Conservation (phyloP, 2,113 vertebrate species). For the Oxyura jamaicensis region DNA sequence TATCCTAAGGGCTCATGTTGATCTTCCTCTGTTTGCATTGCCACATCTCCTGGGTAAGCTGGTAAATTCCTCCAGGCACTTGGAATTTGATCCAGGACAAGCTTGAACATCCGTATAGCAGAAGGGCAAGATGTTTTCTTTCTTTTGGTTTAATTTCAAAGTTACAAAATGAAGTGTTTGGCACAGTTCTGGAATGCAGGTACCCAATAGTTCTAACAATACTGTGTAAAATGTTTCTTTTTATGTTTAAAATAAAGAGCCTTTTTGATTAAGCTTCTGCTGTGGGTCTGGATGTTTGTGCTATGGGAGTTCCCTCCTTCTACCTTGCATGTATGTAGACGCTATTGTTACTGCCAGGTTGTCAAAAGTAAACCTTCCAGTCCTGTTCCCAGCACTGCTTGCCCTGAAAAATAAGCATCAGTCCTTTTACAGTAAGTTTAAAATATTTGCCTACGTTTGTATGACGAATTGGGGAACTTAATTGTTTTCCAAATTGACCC, state of each 20-base stretch:
- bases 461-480: neutral
- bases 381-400: neutral
- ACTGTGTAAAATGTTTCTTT: conserved; percentile 70
- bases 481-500: neutral
- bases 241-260: conserved; percentile 74
- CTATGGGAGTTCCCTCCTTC: neutral
- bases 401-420: neutral
- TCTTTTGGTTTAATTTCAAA: conserved; percentile 48
- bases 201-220: conserved; percentile 54
- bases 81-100: conserved; percentile 48
- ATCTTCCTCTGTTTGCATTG: conserved; percentile 54
- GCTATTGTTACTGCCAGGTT: neutral
- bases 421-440: neutral
- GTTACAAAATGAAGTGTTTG: conserved; percentile 54
- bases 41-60: conserved; percentile 49
- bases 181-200: conserved; percentile 69
- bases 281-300: conserved; percentile 21
- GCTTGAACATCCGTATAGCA: conserved; percentile 25
- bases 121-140: conserved; percentile 50
- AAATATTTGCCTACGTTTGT: neutral
- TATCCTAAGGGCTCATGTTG: conserved; percentile 66
- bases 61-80: conserved; percentile 50
- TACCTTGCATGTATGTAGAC: neutral
- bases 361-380: neutral
- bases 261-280: conserved; percentile 66